Base-by-base conservation (phyloP, 1,140 invertebrate genomes). In the Drosophila sucinea region DNA sequence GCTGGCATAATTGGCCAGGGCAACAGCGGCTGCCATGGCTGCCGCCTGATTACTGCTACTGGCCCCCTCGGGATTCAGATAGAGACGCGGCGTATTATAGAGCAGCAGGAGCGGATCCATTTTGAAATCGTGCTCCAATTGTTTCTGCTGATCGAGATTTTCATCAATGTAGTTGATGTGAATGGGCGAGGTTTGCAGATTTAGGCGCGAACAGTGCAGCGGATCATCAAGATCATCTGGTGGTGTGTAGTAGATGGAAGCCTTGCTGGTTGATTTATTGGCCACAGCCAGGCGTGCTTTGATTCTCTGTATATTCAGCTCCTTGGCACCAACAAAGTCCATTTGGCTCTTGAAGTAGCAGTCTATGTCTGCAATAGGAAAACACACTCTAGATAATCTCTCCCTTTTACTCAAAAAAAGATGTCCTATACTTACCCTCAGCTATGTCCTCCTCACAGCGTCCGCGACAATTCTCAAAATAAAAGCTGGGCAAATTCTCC, bases 381-480 rank as follows among this genome's bases (percentile, higher is more conserved):
- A 5, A 29, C 11, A 38, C 5, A 47, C 7, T 51, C 4, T 4
- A 0, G 7, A 27, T 27, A 0, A 10, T 27, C 2, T 51, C 41
- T 29, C 17, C 27, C n/a, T 10, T 63, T 41, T 3, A 65, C 23
- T 41, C 17, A 17, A 17, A 17, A 17, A 65, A 6, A 68, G 11
- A n/a, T 5, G 25, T 32, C 23, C 23, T 6, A 5, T n/a, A 17
- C 70, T 63, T 93, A 92, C 91, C 91, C 79, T 92, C 93, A 68
- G 95, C 94, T 27, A 94, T 93, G 60, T 94, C 93, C 1, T 94
- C 94, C 75, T 97, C 96, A 84, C 96, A 96, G 7, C 97, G 97
- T 70, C 95, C 96, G 41, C 97, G 95, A 89, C 97, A 98, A 91
- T 98, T 98, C 92, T 98, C 98, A 73, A 98, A 96, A 92, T 99